Conservation (phyloP, 2,113 vertebrate species). For the Poecile atricapillus region DNA sequence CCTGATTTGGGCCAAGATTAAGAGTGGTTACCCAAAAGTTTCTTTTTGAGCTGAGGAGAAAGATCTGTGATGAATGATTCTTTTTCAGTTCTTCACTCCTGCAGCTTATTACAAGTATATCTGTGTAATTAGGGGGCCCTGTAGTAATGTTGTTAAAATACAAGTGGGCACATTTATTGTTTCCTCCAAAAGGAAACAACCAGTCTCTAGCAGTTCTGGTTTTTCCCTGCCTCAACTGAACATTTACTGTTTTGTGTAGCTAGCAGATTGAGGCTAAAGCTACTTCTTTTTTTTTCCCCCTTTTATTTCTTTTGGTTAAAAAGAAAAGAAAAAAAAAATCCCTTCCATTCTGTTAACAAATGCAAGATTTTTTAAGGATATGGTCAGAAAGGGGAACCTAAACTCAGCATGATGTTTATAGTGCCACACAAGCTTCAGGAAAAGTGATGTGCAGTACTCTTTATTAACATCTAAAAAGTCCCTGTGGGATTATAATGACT, state of each 20-base stretch:
- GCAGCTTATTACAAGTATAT: conserved; percentile 63
- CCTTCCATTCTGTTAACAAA: conserved; percentile 35
- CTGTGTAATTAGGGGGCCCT: conserved; percentile 77
- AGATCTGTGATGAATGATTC: background rate
- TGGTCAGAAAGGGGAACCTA: conserved; percentile 47
- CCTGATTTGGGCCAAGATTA: background rate
- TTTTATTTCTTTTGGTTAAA: conserved; percentile 23
- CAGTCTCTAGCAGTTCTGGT: conserved; percentile 68
- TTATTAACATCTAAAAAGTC: conserved; percentile 16
- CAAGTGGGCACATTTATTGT: conserved; percentile 84
- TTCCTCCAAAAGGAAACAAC: conserved; percentile 90
- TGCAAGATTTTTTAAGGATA: conserved; percentile 37
- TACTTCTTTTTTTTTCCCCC: background rate
- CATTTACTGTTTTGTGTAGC: conserved; percentile 72
- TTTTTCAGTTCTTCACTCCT: conserved; percentile 21
- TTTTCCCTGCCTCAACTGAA: conserved; percentile 81
- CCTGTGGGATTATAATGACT: conserved; percentile 6
- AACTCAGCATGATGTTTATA: conserved; percentile 52
- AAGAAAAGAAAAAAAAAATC: background rate
- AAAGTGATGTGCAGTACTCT: conserved; percentile 17
- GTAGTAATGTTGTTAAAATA: conserved; percentile 74
- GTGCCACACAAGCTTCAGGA: conserved; percentile 58
- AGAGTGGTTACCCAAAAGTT: background rate
- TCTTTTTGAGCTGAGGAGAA: background rate
- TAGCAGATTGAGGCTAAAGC: conserved; percentile 61